Evolutionary conservation across 2,797 vertebrate species (phyloP), one percentile per base, ranked within the genome.

Genomic region (Phrynocephalus guinanensis): DNA sequence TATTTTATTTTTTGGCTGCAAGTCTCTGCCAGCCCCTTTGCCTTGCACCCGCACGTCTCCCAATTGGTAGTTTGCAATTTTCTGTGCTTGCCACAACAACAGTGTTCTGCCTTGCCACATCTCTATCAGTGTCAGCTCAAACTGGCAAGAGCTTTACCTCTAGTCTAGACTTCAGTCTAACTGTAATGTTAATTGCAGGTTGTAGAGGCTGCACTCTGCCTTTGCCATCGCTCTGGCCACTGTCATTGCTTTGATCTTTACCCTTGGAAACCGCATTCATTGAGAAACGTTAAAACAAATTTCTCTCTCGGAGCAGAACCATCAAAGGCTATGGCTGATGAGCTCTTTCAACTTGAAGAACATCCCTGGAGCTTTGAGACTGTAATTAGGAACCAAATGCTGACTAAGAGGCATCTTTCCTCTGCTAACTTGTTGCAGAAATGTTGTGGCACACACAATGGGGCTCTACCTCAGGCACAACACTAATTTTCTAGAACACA

Each of bases 171-270:
- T 89, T 91, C 94, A 93, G 95, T 87, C 95, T 95, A 95, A 95
- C 92, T 94, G 93, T 95, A 93, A 92, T 88, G 83, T 94, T 97
- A 96, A 96, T 97, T 94, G 94, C 95, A 96, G 96, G 95, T 95
- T 95, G 94, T 92, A 89, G 93, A 94, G 95, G 86, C 94, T 90
- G 88, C 94, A 92, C 92, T 91, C 70, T n/a, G 75, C 82, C 2
- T 96, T 96, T 94, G 93, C 96, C 95, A 96, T 93, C 95, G 94
- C 92, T 96, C 95, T 96, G 96, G 95, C 96, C 95, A 95, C 87
- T 68, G 94, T 95, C 94, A 95, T 93, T 38, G 9, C 96, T 97
- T 97, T 97, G 96, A 97, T 97, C 96, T 97, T 94, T 94, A 96
- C 95, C 96, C 96, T 93, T 92, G 91, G 87, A 96, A 97, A 97